Evolutionary conservation across 2,888 invertebrate species (phyloP).

Genomic region (Arge pagana): DNA sequence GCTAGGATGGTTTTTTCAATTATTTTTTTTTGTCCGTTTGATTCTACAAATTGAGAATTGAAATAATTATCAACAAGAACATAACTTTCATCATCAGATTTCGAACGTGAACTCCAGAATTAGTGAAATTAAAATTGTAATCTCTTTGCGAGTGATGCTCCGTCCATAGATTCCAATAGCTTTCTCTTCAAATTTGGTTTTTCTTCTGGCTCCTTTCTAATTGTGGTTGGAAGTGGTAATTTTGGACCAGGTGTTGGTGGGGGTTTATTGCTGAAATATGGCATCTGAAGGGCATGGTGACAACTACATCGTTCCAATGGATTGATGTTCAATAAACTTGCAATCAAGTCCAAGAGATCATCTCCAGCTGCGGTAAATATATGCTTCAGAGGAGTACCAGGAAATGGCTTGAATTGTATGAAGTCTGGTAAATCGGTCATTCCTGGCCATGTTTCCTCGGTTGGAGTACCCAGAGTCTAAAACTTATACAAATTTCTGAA

Average conservation of each 20-base stretch:
- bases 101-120: too few species aligned
- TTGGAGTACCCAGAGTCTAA: constrained; percentile 82
- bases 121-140: constrained; percentile 66
- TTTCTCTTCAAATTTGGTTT: constrained; percentile 78
- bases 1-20: too few species aligned
- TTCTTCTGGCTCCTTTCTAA: constrained; percentile 66
- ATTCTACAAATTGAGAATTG: too few species aligned
- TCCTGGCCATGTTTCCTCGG: constrained; percentile 89
- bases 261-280: constrained; percentile 90
- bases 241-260: constrained; percentile 83
- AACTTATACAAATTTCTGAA: constrained; percentile 13
- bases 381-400: constrained; percentile 81
- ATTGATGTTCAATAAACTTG: constrained; percentile 77
- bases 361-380: constrained; percentile 96
- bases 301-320: constrained; percentile 83
- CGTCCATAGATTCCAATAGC: constrained; percentile 72
- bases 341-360: constrained; percentile 84
- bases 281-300: constrained; percentile 83
- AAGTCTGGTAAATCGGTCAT: constrained; percentile 84
- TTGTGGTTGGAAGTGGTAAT: constrained; percentile 76
- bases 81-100: too few species aligned
- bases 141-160: constrained; percentile 70
- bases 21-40: too few species aligned
- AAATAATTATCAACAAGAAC: too few species aligned
- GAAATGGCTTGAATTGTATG: constrained; percentile 87